phyloP scores from a whole-genome alignment of 2,113 vertebrate genomes.

The Dermatemys mawii region DNA sequence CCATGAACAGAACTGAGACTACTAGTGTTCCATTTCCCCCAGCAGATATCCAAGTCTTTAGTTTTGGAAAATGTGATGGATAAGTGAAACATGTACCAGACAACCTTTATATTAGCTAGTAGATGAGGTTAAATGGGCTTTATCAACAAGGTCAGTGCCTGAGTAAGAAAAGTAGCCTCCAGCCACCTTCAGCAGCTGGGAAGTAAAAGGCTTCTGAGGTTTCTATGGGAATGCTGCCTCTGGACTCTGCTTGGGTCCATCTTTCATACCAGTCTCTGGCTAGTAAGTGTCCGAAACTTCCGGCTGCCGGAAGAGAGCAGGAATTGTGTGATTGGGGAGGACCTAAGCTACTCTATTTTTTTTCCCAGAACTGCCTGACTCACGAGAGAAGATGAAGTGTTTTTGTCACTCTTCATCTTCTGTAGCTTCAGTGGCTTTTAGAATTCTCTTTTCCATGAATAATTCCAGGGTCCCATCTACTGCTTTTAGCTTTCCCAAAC shows the following conservation, averaged over 20 bases:
- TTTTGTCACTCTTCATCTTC: background rate
- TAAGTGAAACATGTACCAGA: background rate
- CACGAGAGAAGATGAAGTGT: background rate
- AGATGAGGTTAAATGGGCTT: background rate
- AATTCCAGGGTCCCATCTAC: background rate
- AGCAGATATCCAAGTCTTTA: background rate
- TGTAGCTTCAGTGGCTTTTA: background rate
- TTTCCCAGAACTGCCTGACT: background rate
- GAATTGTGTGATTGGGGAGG: background rate
- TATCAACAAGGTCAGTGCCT: background rate
- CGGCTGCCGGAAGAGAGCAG: background rate
- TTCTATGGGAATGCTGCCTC: background rate
- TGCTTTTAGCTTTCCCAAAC: background rate
- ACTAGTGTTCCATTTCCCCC: background rate
- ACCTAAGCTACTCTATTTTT: background rate
- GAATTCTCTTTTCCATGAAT: background rate
- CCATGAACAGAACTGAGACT: background rate
- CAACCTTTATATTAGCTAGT: background rate
- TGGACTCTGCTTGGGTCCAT: conserved; percentile 25
- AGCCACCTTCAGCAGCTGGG: background rate
- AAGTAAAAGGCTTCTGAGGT: background rate
- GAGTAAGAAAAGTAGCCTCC: background rate
- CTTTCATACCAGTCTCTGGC: background rate
- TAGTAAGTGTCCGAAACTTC: conserved; percentile 32
- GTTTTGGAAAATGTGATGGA: background rate